Base-by-base conservation (phyloP, 1,140 invertebrate species). In the Trichonephila clavipes region DNA sequence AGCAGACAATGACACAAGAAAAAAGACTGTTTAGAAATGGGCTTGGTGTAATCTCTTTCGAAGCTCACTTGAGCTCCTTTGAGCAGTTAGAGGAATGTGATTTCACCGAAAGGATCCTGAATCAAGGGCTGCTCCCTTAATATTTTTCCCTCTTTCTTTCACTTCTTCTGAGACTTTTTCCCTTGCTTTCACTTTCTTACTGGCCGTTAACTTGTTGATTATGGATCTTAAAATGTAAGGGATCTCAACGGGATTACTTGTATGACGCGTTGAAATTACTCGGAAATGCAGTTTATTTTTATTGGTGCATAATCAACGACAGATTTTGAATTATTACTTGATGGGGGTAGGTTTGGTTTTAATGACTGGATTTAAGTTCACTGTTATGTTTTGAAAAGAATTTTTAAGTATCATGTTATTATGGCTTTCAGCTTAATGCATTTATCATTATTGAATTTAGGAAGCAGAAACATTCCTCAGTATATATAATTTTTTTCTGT, bases 1-100 rank as follows among this genome's bases (percentile, higher is more conserved):
- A 83, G 89, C 89, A 62, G 77, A 91, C 89, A 91, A 91, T 91
- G 89, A 91, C 89, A 91, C 28, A 90, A 83, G 77, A 91, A 91
- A 91, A 83, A 91, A 91, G 77, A 77, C 77, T 91, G 81, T 91
- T 91, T 91, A 91, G 89, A 91, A 91, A 91, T 91, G 69, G 89
- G 59, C 89, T 91, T 61, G 51, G 58, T 91, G 89, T 83, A 91
- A 91, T 91, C 89, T 83, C 61, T 59, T 64, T 40, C 19, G 89
- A 91, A 91, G 89, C 89, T 91, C 89, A 91, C 89, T 91, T 91
- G 89, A 91, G 77, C 89, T 24, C 69, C 77, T 91, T 64, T 82
- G 89, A 91, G 77, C 89, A 91, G 89, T 91, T 91, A 91, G 81
- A 83, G 24, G 89, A 91, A 91, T 91, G 77, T 66, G 89, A 91